phyloP scores from a whole-genome alignment of 1,140 invertebrate genomes.

The Apis florea region DNA sequence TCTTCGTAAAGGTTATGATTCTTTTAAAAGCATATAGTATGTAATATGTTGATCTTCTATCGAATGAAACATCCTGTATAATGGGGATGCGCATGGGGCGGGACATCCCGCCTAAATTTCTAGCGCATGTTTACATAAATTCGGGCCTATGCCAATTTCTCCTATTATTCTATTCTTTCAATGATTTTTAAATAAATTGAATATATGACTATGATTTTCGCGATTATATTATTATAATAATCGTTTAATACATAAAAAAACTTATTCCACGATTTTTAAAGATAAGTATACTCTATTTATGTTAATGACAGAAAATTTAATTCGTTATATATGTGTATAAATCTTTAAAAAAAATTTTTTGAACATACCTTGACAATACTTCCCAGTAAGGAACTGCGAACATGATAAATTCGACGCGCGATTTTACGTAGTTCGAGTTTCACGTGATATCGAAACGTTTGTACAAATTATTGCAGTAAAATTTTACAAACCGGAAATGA shows the following conservation, averaged over 20 bases:
- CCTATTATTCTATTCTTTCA: neutral
- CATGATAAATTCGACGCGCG: constrained; percentile 31
- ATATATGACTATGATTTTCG: neutral
- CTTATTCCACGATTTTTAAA: neutral
- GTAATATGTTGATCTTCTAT: neutral
- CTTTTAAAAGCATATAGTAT: neutral
- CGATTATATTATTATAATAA: neutral
- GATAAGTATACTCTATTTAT: neutral
- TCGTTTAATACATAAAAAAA: neutral
- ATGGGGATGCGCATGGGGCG: constrained; percentile 18
- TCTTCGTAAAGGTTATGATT: too few relatives aligned
- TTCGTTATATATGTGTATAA: neutral
- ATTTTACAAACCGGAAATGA: neutral
- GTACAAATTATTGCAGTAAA: neutral
- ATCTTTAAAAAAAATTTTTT: neutral
- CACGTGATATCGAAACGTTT: neutral
- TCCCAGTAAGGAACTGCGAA: constrained; percentile 54
- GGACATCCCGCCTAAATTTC: constrained; percentile 52
- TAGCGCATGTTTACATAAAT: constrained; percentile 21
- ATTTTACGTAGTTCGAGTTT: neutral
- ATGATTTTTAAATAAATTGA: constrained; percentile 26
- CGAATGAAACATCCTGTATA: neutral
- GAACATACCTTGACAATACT: constrained; percentile 51
- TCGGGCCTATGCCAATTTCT: constrained; percentile 8
- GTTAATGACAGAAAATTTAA: neutral